These are phyloP conservation scores for Agapornis roseicollis DNA, from an alignment of 2,113 vertebrate genomes.

Conservation along the genomic window DNA sequence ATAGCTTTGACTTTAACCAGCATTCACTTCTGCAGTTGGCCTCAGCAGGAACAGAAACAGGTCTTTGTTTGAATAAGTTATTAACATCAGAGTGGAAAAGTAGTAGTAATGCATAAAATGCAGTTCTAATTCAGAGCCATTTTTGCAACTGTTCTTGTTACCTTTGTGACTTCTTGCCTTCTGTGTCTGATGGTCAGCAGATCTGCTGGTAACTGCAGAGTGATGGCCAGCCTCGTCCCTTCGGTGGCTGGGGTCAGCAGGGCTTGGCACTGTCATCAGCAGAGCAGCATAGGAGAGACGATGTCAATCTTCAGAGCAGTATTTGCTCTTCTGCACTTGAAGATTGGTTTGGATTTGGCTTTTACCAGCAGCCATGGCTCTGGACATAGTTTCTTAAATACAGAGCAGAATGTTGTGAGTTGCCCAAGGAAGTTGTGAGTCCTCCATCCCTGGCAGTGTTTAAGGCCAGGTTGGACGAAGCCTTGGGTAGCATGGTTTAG, in stretches of 20 bases:
- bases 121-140: neutral
- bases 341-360: neutral
- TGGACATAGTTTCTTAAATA: neutral
- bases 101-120: neutral
- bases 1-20: neutral
- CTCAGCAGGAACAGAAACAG: constrained; percentile 1
- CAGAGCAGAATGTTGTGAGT: neutral
- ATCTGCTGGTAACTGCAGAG: neutral
- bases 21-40: neutral
- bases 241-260: accelerated
- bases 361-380: neutral
- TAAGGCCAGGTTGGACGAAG: too few species aligned
- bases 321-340: neutral
- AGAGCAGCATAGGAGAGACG: accelerated
- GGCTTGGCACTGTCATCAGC: accelerated
- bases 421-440: too few species aligned
- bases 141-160: neutral
- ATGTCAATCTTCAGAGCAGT: neutral
- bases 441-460: too few species aligned
- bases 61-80: neutral
- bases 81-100: neutral
- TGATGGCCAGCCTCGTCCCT: neutral
- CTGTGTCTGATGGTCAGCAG: neutral
- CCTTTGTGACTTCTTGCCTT: neutral
- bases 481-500: too few species aligned